Evolutionary conservation across 2,888 invertebrate species (phyloP).

Genomic region (Arenicola marina): DNA sequence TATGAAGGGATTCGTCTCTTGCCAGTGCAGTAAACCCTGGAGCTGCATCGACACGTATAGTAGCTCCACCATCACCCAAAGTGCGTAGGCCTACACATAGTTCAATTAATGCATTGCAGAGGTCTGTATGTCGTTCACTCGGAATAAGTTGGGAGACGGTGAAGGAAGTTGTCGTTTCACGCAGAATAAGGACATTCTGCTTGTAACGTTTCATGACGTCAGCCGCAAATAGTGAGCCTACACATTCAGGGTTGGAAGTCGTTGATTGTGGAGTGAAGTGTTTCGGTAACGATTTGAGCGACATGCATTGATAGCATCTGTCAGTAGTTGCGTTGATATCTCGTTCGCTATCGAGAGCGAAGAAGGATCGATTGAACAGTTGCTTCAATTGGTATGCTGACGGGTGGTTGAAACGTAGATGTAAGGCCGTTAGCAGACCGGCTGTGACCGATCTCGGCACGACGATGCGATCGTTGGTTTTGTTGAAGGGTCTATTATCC

Average conservation of each 20-base stretch:
- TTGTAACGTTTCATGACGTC: conserved; percentile 3
- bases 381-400: conserved; percentile 3
- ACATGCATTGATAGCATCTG: not conserved
- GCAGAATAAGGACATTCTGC: conserved; percentile 3
- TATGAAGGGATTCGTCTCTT: not conserved
- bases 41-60: conserved; percentile 6
- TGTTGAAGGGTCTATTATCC: not conserved
- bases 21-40: not conserved
- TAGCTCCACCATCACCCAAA: not conserved
- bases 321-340: not conserved
- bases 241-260: not conserved
- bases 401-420: conserved; percentile 7
- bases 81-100: not conserved
- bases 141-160: not conserved
- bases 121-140: not conserved
- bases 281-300: conserved; percentile 1
- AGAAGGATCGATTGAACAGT: conserved; percentile 1
- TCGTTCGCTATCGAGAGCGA: not conserved
- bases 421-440: conserved; percentile 7
- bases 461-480: not conserved
- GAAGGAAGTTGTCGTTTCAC: not conserved
- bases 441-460: not conserved
- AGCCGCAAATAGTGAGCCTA: conserved; percentile 5
- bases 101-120: conserved; percentile 2
- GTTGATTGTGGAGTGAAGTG: not conserved